These are phyloP conservation scores for Apis laboriosa DNA, from an alignment of 1,140 invertebrate genomes.

Conservation along the genomic window DNA sequence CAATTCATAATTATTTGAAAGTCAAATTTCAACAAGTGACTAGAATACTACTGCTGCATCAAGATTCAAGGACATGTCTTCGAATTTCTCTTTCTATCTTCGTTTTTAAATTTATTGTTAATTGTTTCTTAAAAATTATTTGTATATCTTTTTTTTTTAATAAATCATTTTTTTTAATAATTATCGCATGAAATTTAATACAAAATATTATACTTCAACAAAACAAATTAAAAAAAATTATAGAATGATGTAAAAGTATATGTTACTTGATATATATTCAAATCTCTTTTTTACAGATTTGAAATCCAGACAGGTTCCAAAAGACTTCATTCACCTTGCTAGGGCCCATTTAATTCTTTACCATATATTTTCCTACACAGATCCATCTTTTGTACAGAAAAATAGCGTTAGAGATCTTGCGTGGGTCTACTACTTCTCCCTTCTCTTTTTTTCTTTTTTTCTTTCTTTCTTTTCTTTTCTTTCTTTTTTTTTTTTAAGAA, in stretches of 20 bases:
- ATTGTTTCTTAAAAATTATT: neutral
- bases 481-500: no score
- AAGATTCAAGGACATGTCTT: constrained; percentile 14
- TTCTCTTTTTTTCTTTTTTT: neutral
- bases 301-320: neutral
- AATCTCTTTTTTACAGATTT: neutral
- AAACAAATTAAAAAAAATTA: neutral
- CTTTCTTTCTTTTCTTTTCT: neutral
- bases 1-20: constrained; percentile 29
- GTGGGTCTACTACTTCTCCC: neutral
- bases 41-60: constrained; percentile 21
- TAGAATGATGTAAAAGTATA: neutral
- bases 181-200: no score
- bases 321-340: neutral
- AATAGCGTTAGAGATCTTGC: constrained; percentile 2
- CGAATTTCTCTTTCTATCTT: neutral
- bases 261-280: no score
- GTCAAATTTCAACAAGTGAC: constrained; percentile 14
- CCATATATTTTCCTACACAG: neutral
- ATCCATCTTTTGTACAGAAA: neutral
- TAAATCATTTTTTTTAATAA: no score
- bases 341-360: neutral
- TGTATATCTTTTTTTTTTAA: neutral
- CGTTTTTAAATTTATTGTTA: no score
- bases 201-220: no score